Percentiles rank a stretch among this genome's conserved stretches.
Conservation (phyloP, 2,888 invertebrate genomes). For the Brachypterus glaber region DNA sequence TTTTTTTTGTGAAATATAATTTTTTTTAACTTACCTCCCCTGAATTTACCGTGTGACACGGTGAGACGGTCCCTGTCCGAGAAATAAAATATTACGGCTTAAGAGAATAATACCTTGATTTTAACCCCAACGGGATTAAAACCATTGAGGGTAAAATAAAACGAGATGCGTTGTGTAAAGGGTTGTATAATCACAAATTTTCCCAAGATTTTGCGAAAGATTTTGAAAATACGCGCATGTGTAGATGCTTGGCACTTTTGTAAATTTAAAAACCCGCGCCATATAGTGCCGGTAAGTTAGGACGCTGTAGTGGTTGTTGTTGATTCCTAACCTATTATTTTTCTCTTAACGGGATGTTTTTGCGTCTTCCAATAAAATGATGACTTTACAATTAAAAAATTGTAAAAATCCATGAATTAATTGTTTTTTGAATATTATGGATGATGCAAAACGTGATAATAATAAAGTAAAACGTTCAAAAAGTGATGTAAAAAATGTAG, state of each 20-base stretch:
- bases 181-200: too few relatives aligned
- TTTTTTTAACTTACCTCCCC: too few relatives aligned
- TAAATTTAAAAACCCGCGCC: conserved; percentile 11
- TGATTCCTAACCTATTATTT: conserved; percentile 12
- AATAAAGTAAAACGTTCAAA: conserved; percentile 53
- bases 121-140: too few relatives aligned
- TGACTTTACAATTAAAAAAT: conserved; percentile 3
- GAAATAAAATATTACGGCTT: too few relatives aligned
- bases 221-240: too few relatives aligned
- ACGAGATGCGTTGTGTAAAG: too few relatives aligned
- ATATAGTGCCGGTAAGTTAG: conserved; percentile 3
- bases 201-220: too few relatives aligned
- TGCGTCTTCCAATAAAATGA: conserved; percentile 3
- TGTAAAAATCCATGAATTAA: conserved; percentile 10
- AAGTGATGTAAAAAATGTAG: conserved; percentile 57
- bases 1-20: too few relatives aligned
- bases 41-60: too few relatives aligned
- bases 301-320: conserved; percentile 6
- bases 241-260: background rate
- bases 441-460: conserved; percentile 31
- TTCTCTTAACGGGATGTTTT: conserved; percentile 12
- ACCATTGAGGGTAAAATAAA: too few relatives aligned
- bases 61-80: too few relatives aligned
- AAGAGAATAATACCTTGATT: too few relatives aligned
- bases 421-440: conserved; percentile 24